Base-by-base conservation (phyloP, 2,113 vertebrate species). In the Pelodiscus sinensis region DNA sequence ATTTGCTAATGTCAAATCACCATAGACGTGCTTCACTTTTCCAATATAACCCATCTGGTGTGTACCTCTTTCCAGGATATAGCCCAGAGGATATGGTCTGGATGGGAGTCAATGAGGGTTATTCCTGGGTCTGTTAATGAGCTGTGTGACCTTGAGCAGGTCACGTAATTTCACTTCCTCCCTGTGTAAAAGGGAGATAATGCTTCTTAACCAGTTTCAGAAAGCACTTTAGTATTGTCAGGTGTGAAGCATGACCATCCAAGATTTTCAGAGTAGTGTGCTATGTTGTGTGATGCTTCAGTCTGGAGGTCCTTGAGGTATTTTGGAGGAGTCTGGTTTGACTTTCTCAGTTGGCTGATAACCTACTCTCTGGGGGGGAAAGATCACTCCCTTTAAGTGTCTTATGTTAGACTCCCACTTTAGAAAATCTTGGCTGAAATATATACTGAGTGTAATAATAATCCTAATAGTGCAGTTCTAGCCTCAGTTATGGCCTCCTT, bases 81-180 rank as follows among this genome's bases (percentile, higher is more conserved):
- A 15, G 29, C 50, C 31, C 29, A 79, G 81, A 75, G 19, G 3
- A 14, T 68, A 55, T 11, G 8, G 2, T 29, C 87, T 80, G n/a
- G 50, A 80, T 87, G 22, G 5, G 9, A 38, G 3, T 57, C 12
- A 68, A 31, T 7, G 55, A 88, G 5, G 15, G 52, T 3, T 16
- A 62, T 84, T 50, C 4, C 24, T 44, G 24, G 73, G 24, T 50
- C 22, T 50, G 38, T 77, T 21, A 77, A 24, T 77, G 73, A 77
- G 21, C 24, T 24, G 38, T 77, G 35, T 50, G 44, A 50, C 13
- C 38, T 77, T 50, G 21, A 50, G 38, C 44, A 50, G 24, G 24
- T 50, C 11, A 50, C 3, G 22, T 77, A 25, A 50, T 77, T 73
- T 84, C 1, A 0, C 27, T 71, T 79, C 4, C 35, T 2, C n/a